These are phyloP conservation scores for Carlito syrichta DNA, from an alignment of 2,113 vertebrate genomes.

Conservation along the genomic window DNA sequence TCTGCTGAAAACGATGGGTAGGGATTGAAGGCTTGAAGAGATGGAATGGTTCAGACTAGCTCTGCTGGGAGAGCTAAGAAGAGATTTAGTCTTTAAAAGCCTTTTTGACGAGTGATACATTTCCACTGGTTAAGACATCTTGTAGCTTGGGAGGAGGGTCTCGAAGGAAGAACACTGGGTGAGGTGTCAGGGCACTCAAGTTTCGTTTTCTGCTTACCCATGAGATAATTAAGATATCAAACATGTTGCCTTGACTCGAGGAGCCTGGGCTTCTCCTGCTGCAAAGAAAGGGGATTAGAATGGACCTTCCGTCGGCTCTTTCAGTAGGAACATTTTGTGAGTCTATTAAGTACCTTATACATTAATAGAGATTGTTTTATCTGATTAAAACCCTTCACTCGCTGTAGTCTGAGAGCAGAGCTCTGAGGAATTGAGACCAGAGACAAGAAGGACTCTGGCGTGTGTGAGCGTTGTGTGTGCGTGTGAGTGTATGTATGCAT, in stretches of 20 bases:
- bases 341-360: background rate
- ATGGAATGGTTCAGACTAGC: background rate
- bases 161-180: background rate
- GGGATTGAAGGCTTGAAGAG: background rate
- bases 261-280: background rate
- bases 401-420: background rate
- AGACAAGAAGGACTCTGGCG: background rate
- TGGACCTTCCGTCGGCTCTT: background rate
- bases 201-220: background rate
- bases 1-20: background rate
- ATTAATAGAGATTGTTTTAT: background rate
- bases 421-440: background rate
- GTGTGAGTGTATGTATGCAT: too few relatives aligned
- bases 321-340: background rate
- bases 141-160: background rate
- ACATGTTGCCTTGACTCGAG: background rate
- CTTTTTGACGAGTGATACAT: slow-evolving; percentile 40
- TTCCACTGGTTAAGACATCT: background rate
- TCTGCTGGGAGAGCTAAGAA: background rate
- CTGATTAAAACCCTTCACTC: background rate
- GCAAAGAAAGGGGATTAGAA: background rate
- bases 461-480: accelerated
- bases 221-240: background rate
- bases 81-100: slow-evolving; percentile 58
- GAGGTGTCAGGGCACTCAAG: background rate